A percentile compares a stretch with the other conserved stretches of the same genome.
These are phyloP conservation scores for Chelmon rostratus DNA, from an alignment of 2,797 vertebrate species.

Conservation along the genomic window DNA sequence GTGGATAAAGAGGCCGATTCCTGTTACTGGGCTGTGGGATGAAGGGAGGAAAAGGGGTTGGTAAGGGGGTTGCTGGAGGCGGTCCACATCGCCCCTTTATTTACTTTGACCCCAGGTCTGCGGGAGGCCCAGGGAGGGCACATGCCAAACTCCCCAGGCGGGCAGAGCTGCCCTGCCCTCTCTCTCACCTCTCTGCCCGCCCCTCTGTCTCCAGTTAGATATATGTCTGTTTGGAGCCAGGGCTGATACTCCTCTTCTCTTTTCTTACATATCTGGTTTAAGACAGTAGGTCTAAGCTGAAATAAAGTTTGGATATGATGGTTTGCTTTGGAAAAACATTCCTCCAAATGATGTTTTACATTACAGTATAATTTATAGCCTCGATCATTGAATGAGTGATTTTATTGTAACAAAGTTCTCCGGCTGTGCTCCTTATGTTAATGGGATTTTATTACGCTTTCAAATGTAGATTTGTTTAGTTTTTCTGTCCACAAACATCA, in stretches of 20 bases:
- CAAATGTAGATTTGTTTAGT: background rate
- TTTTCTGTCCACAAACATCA: background rate
- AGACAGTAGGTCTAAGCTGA: slow-evolving; percentile 36
- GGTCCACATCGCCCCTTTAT: slow-evolving; percentile 82
- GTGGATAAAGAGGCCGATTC: slow-evolving; percentile 72
- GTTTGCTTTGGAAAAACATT: slow-evolving; percentile 41
- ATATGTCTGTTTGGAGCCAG: slow-evolving; percentile 77
- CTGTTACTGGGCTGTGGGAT: slow-evolving; percentile 71
- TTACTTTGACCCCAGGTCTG: slow-evolving; percentile 85
- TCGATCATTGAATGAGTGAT: background rate
- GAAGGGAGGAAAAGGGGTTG: slow-evolving; percentile 68
- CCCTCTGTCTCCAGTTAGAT: slow-evolving; percentile 83
- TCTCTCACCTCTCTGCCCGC: slow-evolving; percentile 82
- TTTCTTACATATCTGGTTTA: slow-evolving; percentile 35
- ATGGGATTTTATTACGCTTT: background rate
- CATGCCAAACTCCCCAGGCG: slow-evolving; percentile 89
- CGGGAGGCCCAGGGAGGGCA: slow-evolving; percentile 83
- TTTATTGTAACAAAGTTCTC: background rate
- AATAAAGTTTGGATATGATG: slow-evolving; percentile 42
- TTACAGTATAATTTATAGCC: slow-evolving; percentile 3
- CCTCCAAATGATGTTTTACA: slow-evolving; percentile 7
- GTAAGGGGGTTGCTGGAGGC: slow-evolving; percentile 78
- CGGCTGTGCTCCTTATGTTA: background rate
- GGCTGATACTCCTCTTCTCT: slow-evolving; percentile 52
- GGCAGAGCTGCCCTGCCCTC: slow-evolving; percentile 83